Percentiles rank a stretch among this genome's conserved stretches.
Evolutionary conservation across 2,113 vertebrate species (phyloP).

Genomic region (Xerus inauris): DNA sequence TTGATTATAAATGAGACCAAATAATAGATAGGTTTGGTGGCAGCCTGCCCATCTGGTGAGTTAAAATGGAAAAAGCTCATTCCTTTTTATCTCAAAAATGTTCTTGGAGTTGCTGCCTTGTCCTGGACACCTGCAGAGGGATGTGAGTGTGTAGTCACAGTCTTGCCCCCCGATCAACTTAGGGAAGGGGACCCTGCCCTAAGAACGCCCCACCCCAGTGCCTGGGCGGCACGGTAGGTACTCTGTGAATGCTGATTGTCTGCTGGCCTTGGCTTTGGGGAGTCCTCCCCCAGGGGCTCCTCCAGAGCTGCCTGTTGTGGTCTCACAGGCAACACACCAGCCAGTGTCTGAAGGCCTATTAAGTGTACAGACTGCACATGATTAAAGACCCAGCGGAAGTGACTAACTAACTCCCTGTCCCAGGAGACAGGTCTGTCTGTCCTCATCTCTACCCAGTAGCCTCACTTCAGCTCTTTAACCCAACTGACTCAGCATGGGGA

Average conservation of each 20-base stretch:
- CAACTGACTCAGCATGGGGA: fast-evolving
- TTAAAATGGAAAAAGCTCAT: conserved; percentile 7
- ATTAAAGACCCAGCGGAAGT: neutral
- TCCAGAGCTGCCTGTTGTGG: neutral
- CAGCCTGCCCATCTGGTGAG: neutral
- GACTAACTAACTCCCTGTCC: fast-evolving
- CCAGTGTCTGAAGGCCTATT: conserved; percentile 37
- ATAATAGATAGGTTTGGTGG: neutral
- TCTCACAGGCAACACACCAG: neutral
- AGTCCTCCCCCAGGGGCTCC: neutral
- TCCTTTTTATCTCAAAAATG: neutral
- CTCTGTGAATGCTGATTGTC: neutral
- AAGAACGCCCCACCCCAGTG: fast-evolving
- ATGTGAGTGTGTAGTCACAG: neutral
- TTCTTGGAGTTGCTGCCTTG: neutral
- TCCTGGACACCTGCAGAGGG: neutral
- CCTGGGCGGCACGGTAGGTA: neutral
- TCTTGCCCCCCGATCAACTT: neutral
- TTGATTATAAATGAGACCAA: conserved; percentile 23
- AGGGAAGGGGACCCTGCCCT: neutral
- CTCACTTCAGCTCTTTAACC: neutral
- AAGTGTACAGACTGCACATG: neutral
- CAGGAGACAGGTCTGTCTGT: neutral
- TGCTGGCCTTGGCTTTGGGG: neutral
- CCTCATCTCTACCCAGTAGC: fast-evolving